Evolutionary conservation across 2,113 vertebrate genomes (phyloP), one percentile per base, ranked within the genome.

Genomic region (Myocastor coypus): DNA sequence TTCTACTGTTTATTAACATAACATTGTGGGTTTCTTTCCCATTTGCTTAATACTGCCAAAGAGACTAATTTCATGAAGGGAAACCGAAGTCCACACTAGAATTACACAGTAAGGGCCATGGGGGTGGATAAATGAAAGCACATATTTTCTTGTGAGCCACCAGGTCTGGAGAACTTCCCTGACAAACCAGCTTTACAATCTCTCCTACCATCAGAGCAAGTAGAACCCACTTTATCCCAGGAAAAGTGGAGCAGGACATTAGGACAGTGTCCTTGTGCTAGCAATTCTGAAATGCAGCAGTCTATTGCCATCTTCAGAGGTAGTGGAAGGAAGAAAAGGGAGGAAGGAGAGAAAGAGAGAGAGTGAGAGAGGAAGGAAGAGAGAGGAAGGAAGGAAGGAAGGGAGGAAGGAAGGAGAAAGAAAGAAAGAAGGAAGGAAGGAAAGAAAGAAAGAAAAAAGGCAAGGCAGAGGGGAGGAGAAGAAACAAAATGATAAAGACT

Each of bases 341-440:
- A 30, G 46, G 22, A 42, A n/a, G 42, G 28, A 28, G 8, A 28
- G 28, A 26, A 8, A 6, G 10, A 1, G 46, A 6, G 34, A 8
- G 0, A 8, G 34, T 7, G 19, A 7, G 30, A 28, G 30, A 32
- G 28, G 0, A 17, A 14, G 3, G 4, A 17, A 30, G 30, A 3
- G 5, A 37, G 34, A 8, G 5, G 34, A 12, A 30, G 3, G 30
- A 28, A 30, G 22, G 28, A 0, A 17, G 16, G 3, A 16, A 17
- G 16, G 30, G 7, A 17, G 24, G 26, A 30, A 24, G 7, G 22
- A 28, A 3, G 3, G 14, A 52, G 7, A 28, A 14, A 59, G 19
- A 59, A 59, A 59, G 57, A 59, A n/a, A n/a, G n/a, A n/a, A n/a
- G n/a, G n/a, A n/a, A n/a, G n/a, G n/a, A 26, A 11, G 19, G 40